phyloP scores from a whole-genome alignment of 2,113 vertebrate species.

The Muntiacus muntjak region DNA sequence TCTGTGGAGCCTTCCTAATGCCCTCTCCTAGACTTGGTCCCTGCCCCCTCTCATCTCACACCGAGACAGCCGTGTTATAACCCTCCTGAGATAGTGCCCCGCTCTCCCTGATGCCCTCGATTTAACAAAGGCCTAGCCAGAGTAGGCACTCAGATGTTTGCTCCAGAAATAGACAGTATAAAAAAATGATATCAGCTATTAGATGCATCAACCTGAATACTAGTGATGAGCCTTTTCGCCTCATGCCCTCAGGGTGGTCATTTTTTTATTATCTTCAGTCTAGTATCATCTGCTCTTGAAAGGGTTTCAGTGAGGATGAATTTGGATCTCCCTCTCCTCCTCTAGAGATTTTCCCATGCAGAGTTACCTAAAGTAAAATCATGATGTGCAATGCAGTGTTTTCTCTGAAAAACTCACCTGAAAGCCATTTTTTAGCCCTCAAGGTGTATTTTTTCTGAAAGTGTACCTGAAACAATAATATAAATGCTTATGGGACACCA shows the following conservation, averaged over 20 bases:
- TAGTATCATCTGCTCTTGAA: background rate
- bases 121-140: background rate
- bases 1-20: background rate
- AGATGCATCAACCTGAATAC: background rate
- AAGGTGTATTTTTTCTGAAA: background rate
- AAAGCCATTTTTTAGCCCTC: background rate
- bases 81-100: background rate
- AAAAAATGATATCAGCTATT: background rate
- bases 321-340: background rate
- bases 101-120: background rate
- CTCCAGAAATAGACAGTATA: background rate
- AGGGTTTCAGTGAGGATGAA: background rate
- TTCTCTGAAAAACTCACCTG: slow-evolving; percentile 18
- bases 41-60: background rate
- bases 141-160: background rate
- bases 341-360: background rate
- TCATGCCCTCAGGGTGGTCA: background rate
- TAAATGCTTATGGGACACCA: background rate
- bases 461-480: background rate
- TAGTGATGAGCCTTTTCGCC: background rate
- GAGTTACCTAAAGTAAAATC: slow-evolving; percentile 3
- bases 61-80: background rate
- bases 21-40: background rate
- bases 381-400: background rate
- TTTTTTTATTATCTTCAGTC: background rate